phyloP scores from a whole-genome alignment of 2,113 vertebrate genomes.

The Caracal caracal region DNA sequence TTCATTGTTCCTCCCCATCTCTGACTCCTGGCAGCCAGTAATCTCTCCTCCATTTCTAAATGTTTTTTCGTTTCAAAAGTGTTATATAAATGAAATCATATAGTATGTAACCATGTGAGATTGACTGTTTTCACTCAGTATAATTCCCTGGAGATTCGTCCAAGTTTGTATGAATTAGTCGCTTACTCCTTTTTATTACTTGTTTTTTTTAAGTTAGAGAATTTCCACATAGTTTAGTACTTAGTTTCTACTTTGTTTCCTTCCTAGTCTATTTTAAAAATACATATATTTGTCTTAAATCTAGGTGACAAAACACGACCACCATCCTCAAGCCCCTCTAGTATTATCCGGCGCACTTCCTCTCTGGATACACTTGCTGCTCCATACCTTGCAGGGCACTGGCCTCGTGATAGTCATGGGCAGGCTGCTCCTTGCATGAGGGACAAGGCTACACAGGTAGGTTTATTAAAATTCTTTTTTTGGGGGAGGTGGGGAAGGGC shows the following conservation, averaged over 20 bases:
- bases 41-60: not conserved
- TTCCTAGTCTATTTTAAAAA: constrained; percentile 22
- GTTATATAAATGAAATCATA: not conserved
- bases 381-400: constrained; percentile 95
- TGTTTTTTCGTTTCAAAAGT: not conserved
- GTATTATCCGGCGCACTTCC: constrained; percentile 92
- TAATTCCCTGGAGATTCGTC: not conserved
- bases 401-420: constrained; percentile 96
- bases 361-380: constrained; percentile 94
- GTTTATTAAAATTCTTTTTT: constrained; percentile 34
- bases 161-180: not conserved
- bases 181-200: not conserved
- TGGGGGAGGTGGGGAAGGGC: no score
- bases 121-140: not conserved
- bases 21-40: not conserved
- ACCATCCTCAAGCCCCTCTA: constrained; percentile 87
- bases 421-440: constrained; percentile 94
- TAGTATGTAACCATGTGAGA: not conserved
- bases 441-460: constrained; percentile 98
- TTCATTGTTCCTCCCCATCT: not conserved
- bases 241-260: constrained; percentile 39
- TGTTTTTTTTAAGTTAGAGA: constrained; percentile 53
- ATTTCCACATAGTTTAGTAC: not conserved
- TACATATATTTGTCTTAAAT: constrained; percentile 66
- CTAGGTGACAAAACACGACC: constrained; percentile 86